These are phyloP conservation scores for Lasioglossum lativentre DNA, from an alignment of 2,888 invertebrate genomes.

Conservation along the genomic window DNA sequence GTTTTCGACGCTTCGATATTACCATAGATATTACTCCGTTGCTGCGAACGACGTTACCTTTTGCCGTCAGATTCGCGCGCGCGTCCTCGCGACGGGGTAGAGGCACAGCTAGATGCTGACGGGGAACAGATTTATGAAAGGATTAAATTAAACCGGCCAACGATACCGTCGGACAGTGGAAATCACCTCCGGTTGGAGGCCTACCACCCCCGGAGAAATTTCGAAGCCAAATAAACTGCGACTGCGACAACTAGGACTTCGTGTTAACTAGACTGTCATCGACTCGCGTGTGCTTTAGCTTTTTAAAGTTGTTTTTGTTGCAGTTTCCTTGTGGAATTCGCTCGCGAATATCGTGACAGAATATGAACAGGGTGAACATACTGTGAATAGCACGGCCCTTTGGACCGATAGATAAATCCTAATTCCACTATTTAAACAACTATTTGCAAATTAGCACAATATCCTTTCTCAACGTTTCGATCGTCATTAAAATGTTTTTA, in stretches of 20 bases:
- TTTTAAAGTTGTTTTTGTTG: not conserved
- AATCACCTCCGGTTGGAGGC: not conserved
- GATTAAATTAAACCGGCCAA: slow-evolving; percentile 36
- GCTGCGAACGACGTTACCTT: slow-evolving; percentile 30
- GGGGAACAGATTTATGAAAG: slow-evolving; percentile 35
- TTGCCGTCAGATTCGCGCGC: slow-evolving; percentile 27
- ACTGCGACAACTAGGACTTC: not conserved
- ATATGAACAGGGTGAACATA: no score
- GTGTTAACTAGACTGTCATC: not conserved
- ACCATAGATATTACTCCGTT: slow-evolving; percentile 65
- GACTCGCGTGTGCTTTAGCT: not conserved
- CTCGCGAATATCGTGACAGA: not conserved
- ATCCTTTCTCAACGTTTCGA: no score
- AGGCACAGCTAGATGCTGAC: not conserved
- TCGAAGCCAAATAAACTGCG: slow-evolving; percentile 15
- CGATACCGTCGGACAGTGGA: not conserved
- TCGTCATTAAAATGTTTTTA: no score
- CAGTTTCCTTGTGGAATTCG: not conserved
- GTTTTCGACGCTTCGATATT: slow-evolving; percentile 45
- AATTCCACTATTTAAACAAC: no score
- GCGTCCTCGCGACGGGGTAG: not conserved
- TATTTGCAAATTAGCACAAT: no score
- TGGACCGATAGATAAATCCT: no score
- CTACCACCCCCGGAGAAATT: not conserved
- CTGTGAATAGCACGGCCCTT: no score